A percentile compares a stretch with the other conserved stretches of the same genome.
These are phyloP conservation scores for Calcarius lapponicus DNA, from an alignment of 2,797 vertebrate genomes.

Conservation along the genomic window DNA sequence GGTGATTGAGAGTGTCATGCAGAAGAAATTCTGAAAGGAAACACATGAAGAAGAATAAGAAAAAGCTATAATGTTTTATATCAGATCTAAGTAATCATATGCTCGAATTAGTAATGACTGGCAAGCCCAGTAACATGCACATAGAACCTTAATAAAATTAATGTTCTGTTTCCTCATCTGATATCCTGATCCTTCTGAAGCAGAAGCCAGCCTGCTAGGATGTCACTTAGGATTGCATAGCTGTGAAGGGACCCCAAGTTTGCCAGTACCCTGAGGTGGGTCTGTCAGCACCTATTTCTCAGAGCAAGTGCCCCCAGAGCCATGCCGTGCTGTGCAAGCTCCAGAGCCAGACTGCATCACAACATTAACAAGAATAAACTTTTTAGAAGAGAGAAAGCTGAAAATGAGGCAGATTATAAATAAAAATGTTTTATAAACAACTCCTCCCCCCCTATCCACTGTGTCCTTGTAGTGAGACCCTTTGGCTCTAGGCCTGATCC, in stretches of 20 bases:
- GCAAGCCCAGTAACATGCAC: not conserved
- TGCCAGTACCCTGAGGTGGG: not conserved
- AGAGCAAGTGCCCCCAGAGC: not conserved
- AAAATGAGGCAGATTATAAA: not conserved
- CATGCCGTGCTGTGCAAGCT: not conserved
- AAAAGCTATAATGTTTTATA: not conserved
- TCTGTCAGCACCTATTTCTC: constrained; percentile 54
- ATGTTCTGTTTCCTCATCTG: not conserved
- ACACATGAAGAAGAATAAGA: not conserved
- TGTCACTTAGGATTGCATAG: not conserved
- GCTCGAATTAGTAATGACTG: fast-evolving
- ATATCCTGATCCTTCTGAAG: not conserved
- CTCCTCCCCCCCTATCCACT: not conserved
- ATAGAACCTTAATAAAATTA: not conserved
- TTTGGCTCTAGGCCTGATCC: not conserved
- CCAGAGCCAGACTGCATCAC: not conserved
- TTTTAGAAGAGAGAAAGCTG: not conserved
- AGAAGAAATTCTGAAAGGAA: not conserved
- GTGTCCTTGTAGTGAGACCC: not conserved
- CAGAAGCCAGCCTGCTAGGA: not conserved
- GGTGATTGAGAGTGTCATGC: not conserved
- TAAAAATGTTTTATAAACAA: not conserved
- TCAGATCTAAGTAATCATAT: not conserved
- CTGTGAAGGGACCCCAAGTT: constrained; percentile 16
- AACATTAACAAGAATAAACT: not conserved